Evolutionary conservation across 2,888 invertebrate genomes (phyloP), one percentile per base, ranked within the genome.

Genomic region (Platycheirus rosarum): DNA sequence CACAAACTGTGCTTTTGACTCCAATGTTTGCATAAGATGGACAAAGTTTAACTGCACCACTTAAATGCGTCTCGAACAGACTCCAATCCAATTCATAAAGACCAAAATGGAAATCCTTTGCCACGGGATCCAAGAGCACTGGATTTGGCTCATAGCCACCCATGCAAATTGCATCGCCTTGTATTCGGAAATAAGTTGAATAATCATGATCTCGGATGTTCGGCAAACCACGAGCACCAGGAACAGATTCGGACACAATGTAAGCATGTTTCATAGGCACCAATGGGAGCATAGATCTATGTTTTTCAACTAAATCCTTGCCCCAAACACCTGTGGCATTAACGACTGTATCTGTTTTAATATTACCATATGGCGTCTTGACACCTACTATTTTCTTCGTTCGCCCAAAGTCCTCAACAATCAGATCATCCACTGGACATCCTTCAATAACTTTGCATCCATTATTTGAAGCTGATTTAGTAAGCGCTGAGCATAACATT

Each of bases 131-230:
- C 60, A 97, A 89, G 86, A 97, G 92, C 80, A 94, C 93, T 0
- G 97, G 97, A 89, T 97, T 96, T 0, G 91, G 90, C 90, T 98
- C 97, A 88, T 97, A 98, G 0, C 97, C 97, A 9, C 97, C 97
- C 86, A 97, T 93, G 80, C 93, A 93, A 51, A 97, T 93, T 0
- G 95, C 93, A 86, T 96, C 95, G 13, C 97, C 97, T 87, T 96
- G 96, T 1, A 96, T 93, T 86, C 96, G 93, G 85, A 97, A 93
- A 88, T 97, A 97, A 18, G 97, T 91, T 14, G 93, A 94, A 6
- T 93, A 93, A 88, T 98, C 97, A 86, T 97, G 97, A 89, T 97
- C 97, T 42, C 97, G 91, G 11, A 97, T 92, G 88, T 97, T 97
- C 0, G 97, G 97, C 75, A 94, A 90, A 49, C 94, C 93, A 69